Evolutionary conservation across 2,797 vertebrate species (phyloP), one percentile per base, ranked within the genome.

Genomic region (Heliangelus exortis): DNA sequence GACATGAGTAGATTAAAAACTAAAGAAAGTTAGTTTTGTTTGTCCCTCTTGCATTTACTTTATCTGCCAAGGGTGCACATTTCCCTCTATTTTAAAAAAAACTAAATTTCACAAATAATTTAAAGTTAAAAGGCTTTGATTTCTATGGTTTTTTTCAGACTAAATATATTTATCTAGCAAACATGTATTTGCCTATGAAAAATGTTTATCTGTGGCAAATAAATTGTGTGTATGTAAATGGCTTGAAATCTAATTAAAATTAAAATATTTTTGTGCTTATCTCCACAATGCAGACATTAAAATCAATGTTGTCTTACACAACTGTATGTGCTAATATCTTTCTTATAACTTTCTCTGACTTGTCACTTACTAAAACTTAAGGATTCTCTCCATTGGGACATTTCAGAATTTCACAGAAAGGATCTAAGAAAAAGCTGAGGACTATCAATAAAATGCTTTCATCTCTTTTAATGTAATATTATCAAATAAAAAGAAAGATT

Each of bases 361-460:
- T 97, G 86, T 96, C 93, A 95, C 95, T 95, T 93, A 94, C 65
- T 89, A 91, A 97, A 97, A 97, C 96, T 96, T 97, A 96, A 96
- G 86, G 92, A n/a, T 59, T 85, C 77, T 84, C 9, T 66, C 73
- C 75, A 87, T 67, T 93, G 23, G 25, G 21, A 84, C 12, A 55
- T 87, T 91, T 73, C 36, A 68, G 20, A n/a, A 12, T 71, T 87
- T 57, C 33, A 58, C 39, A 48, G 14, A 22, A 94, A 63, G 15
- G 7, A 53, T 62, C 12, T 47, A 76, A 76, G 79, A 50, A 65
- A 69, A 84, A 78, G 79, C 22, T 15, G 26, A 83, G 75, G 31
- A 79, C 5, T 2, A 54, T 29, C n/a, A 94, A 12, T 28, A 67
- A 84, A 74, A 63, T 55, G 6, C 2, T 87, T 88, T 87, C 5